phyloP scores from a whole-genome alignment of 2,888 invertebrate species.

The Adineta ricciae region DNA sequence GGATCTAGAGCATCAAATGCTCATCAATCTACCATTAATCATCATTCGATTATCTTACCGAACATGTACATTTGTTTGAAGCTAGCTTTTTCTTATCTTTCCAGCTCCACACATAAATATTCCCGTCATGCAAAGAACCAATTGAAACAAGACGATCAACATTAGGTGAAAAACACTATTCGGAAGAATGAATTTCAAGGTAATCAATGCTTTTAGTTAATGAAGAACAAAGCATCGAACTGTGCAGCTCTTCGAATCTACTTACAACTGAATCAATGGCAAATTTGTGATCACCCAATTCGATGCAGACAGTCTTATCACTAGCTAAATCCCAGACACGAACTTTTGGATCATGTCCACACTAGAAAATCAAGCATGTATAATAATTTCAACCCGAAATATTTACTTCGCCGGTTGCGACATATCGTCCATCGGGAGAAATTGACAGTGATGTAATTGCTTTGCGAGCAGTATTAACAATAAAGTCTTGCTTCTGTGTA shows the following conservation, averaged over 20 bases:
- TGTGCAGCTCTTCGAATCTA: not conserved
- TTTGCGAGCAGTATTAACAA: constrained; percentile 78
- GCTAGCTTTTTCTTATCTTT: constrained; percentile 80
- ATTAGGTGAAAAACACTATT: constrained; percentile 73
- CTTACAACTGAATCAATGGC: constrained; percentile 75
- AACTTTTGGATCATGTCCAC: constrained; percentile 79
- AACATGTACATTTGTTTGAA: constrained; percentile 73
- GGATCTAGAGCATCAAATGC: not conserved
- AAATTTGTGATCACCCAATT: constrained; percentile 86
- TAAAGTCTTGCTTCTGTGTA: constrained; percentile 54
- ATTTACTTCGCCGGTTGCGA: constrained; percentile 73
- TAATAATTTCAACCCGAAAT: too few relatives aligned
- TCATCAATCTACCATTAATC: not conserved
- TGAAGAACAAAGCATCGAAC: not conserved
- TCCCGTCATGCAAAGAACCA: constrained; percentile 95
- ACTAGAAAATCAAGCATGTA: not conserved
- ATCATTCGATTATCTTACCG: constrained; percentile 41
- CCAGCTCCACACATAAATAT: constrained; percentile 98
- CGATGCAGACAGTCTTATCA: constrained; percentile 66
- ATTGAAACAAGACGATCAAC: constrained; percentile 80
- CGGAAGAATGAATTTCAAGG: not conserved
- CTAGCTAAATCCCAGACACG: constrained; percentile 76
- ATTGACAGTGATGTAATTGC: constrained; percentile 84
- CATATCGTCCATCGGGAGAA: constrained; percentile 79
- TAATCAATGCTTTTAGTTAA: not conserved